Conservation (phyloP, 92 coral and sea anemone species). For the Hydrozoanthus gracilis region DNA sequence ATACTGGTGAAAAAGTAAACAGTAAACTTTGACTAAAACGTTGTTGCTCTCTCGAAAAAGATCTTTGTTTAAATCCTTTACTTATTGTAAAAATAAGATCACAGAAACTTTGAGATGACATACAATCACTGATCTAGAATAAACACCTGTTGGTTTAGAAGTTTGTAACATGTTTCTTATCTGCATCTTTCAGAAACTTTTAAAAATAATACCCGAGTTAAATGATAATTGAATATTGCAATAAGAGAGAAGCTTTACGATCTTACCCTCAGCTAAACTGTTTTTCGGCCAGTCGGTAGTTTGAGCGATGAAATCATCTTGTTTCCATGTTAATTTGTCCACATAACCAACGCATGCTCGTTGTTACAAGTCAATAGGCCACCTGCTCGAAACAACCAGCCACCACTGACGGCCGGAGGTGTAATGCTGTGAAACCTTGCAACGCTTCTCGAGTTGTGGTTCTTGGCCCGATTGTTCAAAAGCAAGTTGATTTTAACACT, state of each 20-base stretch:
- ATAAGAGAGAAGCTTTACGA: neutral
- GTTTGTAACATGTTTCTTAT: neutral
- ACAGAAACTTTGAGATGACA: too few relatives aligned
- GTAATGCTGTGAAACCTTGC: neutral
- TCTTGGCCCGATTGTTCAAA: too few relatives aligned
- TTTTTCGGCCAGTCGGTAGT: neutral
- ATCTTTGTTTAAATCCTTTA: neutral
- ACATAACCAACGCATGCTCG: slow-evolving; percentile 32
- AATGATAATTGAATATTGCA: neutral
- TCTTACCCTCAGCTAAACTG: slow-evolving; percentile 7
- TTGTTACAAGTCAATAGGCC: neutral
- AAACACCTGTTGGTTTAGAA: neutral
- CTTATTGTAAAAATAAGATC: neutral
- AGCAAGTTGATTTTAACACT: too few relatives aligned
- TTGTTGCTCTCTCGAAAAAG: neutral
- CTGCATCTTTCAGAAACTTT: neutral
- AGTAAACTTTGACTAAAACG: neutral
- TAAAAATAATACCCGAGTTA: neutral
- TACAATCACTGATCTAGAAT: neutral
- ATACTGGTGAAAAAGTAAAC: slow-evolving; percentile 2
- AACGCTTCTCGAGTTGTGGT: too few relatives aligned
- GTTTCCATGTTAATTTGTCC: slow-evolving; percentile 40
- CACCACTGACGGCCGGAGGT: slow-evolving; percentile 1
- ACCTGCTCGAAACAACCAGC: slow-evolving; percentile 47
- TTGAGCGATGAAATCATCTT: slow-evolving; percentile 39